Evolutionary conservation across 1,140 invertebrate genomes (phyloP).

Genomic region (Heliconius hewitsoni): DNA sequence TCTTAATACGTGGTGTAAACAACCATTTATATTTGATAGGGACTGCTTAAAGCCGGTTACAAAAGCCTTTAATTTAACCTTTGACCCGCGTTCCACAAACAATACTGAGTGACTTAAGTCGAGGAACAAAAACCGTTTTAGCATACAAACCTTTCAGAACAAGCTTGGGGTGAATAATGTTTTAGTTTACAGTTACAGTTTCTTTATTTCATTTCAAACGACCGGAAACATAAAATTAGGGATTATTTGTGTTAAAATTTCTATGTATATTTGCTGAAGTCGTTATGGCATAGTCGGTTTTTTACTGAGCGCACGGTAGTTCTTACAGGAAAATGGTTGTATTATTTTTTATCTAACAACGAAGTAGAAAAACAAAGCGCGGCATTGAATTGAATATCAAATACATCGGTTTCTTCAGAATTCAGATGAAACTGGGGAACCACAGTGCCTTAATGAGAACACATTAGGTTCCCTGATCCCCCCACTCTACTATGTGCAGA

Average conservation of each 20-base stretch:
- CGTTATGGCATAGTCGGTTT: too few relatives aligned
- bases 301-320: too few relatives aligned
- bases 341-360: too few relatives aligned
- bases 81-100: background rate
- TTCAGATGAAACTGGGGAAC: too few relatives aligned
- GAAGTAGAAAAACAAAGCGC: too few relatives aligned
- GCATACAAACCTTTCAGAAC: conserved; percentile 9
- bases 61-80: conserved; percentile 10
- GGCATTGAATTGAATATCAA: too few relatives aligned
- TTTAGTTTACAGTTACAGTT: background rate
- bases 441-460: too few relatives aligned
- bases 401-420: too few relatives aligned
- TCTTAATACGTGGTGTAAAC: background rate
- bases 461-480: too few relatives aligned
- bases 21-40: background rate
- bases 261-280: background rate
- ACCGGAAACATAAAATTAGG: background rate
- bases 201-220: background rate
- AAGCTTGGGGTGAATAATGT: conserved; percentile 5
- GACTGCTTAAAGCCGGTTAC: background rate
- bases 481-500: too few relatives aligned
- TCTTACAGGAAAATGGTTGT: too few relatives aligned
- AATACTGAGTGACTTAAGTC: conserved; percentile 13
- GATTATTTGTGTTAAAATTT: background rate
- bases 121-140: background rate